Evolutionary conservation across 2,888 invertebrate genomes (phyloP).

Genomic region (Thera obeliscata): DNA sequence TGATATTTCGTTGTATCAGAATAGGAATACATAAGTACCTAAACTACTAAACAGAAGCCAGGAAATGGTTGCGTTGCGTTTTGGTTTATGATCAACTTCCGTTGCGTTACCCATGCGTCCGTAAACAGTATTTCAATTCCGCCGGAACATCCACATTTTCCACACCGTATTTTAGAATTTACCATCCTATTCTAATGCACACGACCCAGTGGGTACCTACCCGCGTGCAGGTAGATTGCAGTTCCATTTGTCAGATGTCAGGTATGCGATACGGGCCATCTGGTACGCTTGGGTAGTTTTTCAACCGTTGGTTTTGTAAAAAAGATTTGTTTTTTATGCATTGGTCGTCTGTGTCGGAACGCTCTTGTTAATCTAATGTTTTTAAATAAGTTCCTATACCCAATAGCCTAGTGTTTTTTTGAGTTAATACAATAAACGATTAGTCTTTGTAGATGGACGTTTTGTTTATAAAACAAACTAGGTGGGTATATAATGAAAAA

Average conservation of each 20-base stretch:
- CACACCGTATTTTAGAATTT: conserved; percentile 15
- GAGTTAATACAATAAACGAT: no score
- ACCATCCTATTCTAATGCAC: conserved; percentile 12
- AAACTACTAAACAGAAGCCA: conserved; percentile 7
- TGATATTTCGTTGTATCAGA: not conserved
- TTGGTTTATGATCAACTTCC: conserved; percentile 30
- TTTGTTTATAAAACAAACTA: no score
- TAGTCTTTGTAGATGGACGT: no score
- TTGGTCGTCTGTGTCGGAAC: not conserved
- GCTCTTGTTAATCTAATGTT: not conserved
- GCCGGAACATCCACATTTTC: conserved; percentile 8
- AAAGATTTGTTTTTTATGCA: not conserved
- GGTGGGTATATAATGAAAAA: no score
- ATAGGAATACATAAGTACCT: not conserved
- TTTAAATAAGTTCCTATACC: no score
- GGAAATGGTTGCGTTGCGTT: conserved; percentile 18
- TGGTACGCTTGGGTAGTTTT: conserved; percentile 22
- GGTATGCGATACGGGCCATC: conserved; percentile 26
- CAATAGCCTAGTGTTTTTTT: no score
- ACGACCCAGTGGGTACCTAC: conserved; percentile 3
- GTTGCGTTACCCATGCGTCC: conserved; percentile 23
- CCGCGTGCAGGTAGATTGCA: conserved; percentile 27
- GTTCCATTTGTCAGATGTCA: conserved; percentile 31
- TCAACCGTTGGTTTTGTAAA: conserved; percentile 2
- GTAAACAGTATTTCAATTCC: conserved; percentile 27